Evolutionary conservation across 2,113 vertebrate genomes (phyloP).

Genomic region (Solenodon paradoxus): DNA sequence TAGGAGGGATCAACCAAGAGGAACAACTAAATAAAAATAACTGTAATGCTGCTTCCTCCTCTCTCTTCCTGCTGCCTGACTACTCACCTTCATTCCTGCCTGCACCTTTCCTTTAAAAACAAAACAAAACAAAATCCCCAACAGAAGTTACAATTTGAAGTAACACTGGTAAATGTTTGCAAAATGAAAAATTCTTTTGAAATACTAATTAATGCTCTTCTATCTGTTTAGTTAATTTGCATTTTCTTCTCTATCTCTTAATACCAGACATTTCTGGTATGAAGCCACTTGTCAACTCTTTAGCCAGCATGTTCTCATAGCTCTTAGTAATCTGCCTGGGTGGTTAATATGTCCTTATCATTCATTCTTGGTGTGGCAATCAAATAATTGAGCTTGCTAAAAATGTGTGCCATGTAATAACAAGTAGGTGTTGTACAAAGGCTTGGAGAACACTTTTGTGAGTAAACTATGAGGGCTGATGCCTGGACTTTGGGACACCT

Average conservation of each 20-base stretch:
- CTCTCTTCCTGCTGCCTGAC: too few species aligned
- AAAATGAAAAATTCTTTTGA: constrained; percentile 15
- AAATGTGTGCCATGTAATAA: not conserved
- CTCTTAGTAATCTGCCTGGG: not conserved
- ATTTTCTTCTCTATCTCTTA: constrained; percentile 37
- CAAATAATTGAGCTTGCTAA: not conserved
- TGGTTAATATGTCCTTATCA: not conserved
- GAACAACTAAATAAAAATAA: too few species aligned
- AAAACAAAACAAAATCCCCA: not conserved
- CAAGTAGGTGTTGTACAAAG: not conserved
- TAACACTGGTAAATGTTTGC: not conserved
- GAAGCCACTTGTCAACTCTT: not conserved
- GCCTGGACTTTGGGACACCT: not conserved
- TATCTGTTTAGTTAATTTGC: not conserved
- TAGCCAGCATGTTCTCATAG: not conserved
- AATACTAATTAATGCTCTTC: not conserved
- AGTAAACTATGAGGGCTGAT: not conserved
- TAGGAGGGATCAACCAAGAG: too few species aligned
- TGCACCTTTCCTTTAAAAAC: too few species aligned
- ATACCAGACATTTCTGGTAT: not conserved
- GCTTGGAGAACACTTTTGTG: not conserved
- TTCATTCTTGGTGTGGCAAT: not conserved
- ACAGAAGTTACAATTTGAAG: not conserved
- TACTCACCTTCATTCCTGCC: too few species aligned
- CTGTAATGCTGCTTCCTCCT: too few species aligned